A percentile compares a stretch with the other conserved stretches of the same genome.
Conservation (phyloP, 2,797 vertebrate species). For the Euphonia xanthogaster region DNA sequence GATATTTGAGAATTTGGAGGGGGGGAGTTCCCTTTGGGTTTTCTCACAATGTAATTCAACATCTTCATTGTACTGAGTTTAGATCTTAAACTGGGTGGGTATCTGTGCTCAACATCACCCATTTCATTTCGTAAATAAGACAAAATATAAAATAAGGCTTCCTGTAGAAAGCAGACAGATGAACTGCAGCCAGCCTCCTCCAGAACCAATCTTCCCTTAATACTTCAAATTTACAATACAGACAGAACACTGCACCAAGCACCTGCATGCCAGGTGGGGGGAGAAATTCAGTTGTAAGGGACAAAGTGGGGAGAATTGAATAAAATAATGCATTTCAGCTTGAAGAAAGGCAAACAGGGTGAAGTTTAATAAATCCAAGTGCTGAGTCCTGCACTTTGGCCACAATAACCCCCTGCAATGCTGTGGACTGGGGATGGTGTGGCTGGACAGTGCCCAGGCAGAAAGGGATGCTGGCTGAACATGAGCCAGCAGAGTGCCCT, state of each 20-base stretch:
- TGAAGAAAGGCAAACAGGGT: neutral
- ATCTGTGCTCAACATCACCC: neutral
- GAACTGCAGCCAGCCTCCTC: neutral
- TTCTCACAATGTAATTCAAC: neutral
- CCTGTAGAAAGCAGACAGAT: neutral
- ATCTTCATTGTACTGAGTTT: neutral
- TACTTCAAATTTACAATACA: neutral
- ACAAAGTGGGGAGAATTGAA: neutral
- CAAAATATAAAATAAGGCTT: neutral
- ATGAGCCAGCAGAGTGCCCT: neutral
- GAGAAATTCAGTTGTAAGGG: neutral
- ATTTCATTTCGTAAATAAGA: neutral
- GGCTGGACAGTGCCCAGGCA: neutral
- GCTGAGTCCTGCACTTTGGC: neutral
- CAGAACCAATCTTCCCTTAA: neutral
- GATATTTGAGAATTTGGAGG: neutral
- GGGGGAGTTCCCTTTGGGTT: neutral
- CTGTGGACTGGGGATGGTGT: neutral
- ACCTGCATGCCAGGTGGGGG: neutral
- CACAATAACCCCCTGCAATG: neutral
- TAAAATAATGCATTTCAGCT: neutral
- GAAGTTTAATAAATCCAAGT: neutral
- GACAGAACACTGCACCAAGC: neutral
- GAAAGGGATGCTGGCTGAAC: neutral
- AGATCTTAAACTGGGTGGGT: neutral